phyloP scores from a whole-genome alignment of 2,797 vertebrate genomes.

The Arrhamphus sclerolepis region DNA sequence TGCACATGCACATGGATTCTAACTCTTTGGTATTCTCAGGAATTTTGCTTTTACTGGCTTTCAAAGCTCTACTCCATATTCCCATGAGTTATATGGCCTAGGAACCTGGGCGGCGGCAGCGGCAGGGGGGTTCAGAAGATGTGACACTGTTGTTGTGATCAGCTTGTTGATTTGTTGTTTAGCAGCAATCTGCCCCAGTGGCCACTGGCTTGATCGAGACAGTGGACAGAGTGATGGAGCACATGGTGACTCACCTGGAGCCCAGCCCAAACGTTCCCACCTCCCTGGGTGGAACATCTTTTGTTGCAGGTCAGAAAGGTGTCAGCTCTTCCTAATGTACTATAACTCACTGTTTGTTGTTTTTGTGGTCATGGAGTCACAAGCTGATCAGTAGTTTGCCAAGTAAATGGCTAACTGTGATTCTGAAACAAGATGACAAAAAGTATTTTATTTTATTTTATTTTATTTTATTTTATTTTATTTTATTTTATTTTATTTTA shows the following conservation, averaged over 20 bases:
- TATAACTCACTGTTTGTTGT: constrained; percentile 46
- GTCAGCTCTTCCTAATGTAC: constrained; percentile 31
- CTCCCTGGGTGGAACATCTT: constrained; percentile 83
- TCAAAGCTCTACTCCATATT: too few relatives aligned
- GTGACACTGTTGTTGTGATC: neutral
- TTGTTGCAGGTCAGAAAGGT: constrained; percentile 88
- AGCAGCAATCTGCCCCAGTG: constrained; percentile 72
- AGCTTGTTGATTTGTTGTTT: constrained; percentile 7
- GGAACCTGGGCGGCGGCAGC: too few relatives aligned
- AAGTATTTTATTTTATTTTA: neutral
- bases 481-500: constrained; percentile 8
- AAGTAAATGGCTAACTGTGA: neutral
- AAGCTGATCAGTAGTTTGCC: neutral
- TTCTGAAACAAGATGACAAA: neutral
- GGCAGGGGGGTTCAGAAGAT: too few relatives aligned
- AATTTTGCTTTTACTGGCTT: too few relatives aligned
- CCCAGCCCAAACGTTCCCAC: constrained; percentile 55
- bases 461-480: neutral
- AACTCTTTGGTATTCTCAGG: too few relatives aligned
- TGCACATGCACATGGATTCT: too few relatives aligned
- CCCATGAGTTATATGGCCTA: too few relatives aligned
- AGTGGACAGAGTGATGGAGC: constrained; percentile 88
- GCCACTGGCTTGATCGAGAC: constrained; percentile 85
- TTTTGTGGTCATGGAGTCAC: constrained; percentile 20
- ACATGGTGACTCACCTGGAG: constrained; percentile 83